A percentile compares a stretch with the other conserved stretches of the same genome.
Conservation (phyloP, 2,888 invertebrate genomes). For the Peribatodes rhomboidaria region DNA sequence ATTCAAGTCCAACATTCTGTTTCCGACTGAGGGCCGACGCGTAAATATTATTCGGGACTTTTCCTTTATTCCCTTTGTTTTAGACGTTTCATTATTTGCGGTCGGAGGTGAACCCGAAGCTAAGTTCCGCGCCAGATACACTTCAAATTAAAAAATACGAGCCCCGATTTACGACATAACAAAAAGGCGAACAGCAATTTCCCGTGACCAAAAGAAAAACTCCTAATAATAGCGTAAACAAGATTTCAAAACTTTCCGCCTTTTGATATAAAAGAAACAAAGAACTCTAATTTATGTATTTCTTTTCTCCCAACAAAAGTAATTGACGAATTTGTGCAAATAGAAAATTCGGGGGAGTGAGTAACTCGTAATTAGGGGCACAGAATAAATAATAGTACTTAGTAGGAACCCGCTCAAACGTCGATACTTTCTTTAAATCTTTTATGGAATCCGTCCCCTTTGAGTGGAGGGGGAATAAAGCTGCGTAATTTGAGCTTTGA, state of each 20-base stretch:
- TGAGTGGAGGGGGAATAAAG: constrained; percentile 64
- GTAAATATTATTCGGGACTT: constrained; percentile 80
- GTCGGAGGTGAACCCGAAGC: constrained; percentile 56
- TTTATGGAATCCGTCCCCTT: constrained; percentile 74
- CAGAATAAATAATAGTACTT: too few relatives aligned
- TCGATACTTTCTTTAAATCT: constrained; percentile 65
- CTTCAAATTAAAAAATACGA: constrained; percentile 51
- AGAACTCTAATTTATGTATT: constrained; percentile 73
- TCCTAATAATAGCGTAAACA: constrained; percentile 68
- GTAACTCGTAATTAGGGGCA: constrained; percentile 75
- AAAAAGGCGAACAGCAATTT: constrained; percentile 56
- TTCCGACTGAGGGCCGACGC: constrained; percentile 71
- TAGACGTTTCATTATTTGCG: constrained; percentile 75
- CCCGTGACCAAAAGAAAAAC: constrained; percentile 55
- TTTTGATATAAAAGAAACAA: constrained; percentile 74
- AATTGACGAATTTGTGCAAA: constrained; percentile 77
- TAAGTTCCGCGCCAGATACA: constrained; percentile 42
- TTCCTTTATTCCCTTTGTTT: constrained; percentile 81
- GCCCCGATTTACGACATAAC: constrained; percentile 48
- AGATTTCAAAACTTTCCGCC: constrained; percentile 72
- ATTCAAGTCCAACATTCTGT: constrained; percentile 75
- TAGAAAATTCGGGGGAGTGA: constrained; percentile 65
- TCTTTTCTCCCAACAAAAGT: constrained; percentile 59
- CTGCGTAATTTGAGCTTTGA: constrained; percentile 76
- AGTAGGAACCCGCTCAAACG: constrained; percentile 55